Percentiles rank a stretch among this genome's conserved stretches.
These are phyloP conservation scores for Nematolebias whitei DNA, from an alignment of 2,113 vertebrate genomes.

Conservation along the genomic window DNA sequence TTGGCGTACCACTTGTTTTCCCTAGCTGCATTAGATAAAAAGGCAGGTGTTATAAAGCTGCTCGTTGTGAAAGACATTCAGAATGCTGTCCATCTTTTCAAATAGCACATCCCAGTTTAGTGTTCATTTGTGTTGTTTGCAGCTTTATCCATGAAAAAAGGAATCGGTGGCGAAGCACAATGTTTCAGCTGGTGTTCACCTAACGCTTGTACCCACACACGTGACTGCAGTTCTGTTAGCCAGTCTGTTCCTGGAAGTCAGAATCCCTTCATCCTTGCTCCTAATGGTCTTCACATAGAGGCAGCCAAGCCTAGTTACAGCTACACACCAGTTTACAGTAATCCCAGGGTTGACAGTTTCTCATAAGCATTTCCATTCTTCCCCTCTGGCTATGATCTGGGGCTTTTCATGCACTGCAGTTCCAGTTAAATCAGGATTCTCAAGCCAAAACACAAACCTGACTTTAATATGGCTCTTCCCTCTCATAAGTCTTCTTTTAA, in stretches of 20 bases:
- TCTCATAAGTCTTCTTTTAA: conserved; percentile 17
- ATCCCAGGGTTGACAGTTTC: conserved; percentile 62
- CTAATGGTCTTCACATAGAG: conserved; percentile 73
- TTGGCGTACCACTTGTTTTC: no score
- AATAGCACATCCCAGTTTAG: conserved; percentile 51
- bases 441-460: conserved; percentile 16
- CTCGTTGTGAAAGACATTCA: no score
- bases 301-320: conserved; percentile 58
- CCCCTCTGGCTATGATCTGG: conserved; percentile 40
- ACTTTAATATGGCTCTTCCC: conserved; percentile 24
- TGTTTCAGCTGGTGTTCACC: background rate
- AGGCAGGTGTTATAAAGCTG: background rate
- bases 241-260: conserved; percentile 61
- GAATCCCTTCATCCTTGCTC: conserved; percentile 23
- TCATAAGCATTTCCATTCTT: conserved; percentile 61
- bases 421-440: conserved; percentile 32
- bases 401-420: conserved; percentile 26
- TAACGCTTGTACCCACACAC: conserved; percentile 19
- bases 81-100: conserved; percentile 29
- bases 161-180: background rate
- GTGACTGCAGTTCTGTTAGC: conserved; percentile 21
- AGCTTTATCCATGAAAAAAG: conserved; percentile 24
- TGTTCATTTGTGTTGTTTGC: conserved; percentile 1
- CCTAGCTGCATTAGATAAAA: background rate
- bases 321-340: conserved; percentile 72